These are phyloP conservation scores for Mareca penelope DNA, from an alignment of 2,797 vertebrate genomes.

Conservation along the genomic window DNA sequence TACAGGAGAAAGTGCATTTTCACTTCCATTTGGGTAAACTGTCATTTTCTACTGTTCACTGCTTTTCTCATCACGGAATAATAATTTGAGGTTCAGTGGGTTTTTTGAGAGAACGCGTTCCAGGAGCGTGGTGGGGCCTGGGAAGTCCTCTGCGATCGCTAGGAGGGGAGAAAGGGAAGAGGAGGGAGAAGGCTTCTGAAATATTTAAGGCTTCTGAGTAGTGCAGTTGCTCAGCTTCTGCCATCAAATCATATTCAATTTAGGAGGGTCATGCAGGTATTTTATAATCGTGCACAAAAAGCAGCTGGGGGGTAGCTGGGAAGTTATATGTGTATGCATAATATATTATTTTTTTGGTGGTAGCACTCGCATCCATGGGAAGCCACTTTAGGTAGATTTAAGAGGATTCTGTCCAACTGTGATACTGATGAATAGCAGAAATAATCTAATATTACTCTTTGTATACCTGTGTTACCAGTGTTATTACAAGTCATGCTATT, in stretches of 20 bases:
- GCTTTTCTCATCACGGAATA: slow-evolving; percentile 58
- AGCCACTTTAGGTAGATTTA: slow-evolving; percentile 66
- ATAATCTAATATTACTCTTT: slow-evolving; percentile 65
- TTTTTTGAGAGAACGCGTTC: slow-evolving; percentile 60
- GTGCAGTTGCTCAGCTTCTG: slow-evolving; percentile 40
- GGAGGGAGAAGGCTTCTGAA: slow-evolving; percentile 50
- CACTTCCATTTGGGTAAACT: slow-evolving; percentile 63
- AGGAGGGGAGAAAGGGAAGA: slow-evolving; percentile 23
- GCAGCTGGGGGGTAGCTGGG: slow-evolving; percentile 39
- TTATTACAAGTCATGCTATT: background rate
- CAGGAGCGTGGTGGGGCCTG: background rate
- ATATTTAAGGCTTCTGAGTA: slow-evolving; percentile 29
- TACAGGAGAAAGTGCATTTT: slow-evolving; percentile 67
- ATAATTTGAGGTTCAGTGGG: slow-evolving; percentile 62
- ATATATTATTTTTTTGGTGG: slow-evolving; percentile 53
- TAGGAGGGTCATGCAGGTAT: slow-evolving; percentile 45
- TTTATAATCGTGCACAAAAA: slow-evolving; percentile 35
- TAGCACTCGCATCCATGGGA: slow-evolving; percentile 32
- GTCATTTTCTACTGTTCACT: slow-evolving; percentile 63
- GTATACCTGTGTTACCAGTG: background rate
- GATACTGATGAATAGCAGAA: slow-evolving; percentile 57
- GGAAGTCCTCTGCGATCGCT: background rate
- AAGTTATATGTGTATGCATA: slow-evolving; percentile 20
- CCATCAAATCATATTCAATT: slow-evolving; percentile 56
- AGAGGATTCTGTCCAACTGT: slow-evolving; percentile 46